Conservation (phyloP, 35 echinoderm and acorn worm species). For the Lytechinus variegatus region DNA sequence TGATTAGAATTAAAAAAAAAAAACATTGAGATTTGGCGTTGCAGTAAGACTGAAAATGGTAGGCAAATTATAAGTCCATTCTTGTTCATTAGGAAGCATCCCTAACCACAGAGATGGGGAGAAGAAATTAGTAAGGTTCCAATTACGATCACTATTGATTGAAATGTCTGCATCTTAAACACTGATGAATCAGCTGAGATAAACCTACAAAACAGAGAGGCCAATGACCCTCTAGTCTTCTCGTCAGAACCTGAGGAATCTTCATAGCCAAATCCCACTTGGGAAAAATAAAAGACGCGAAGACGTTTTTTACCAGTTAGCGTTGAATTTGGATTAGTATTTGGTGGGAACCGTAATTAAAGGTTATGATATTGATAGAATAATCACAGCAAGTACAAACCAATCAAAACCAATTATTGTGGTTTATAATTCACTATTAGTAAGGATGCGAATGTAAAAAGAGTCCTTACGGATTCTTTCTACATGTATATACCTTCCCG, state of each 20-base stretch:
- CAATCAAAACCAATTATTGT: no score
- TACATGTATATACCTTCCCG: no score
- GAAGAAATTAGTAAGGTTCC: neutral
- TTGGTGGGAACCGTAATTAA: neutral
- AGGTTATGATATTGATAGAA: neutral
- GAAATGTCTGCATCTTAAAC: neutral
- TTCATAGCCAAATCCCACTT: neutral
- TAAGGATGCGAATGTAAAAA: no score
- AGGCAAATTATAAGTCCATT: neutral
- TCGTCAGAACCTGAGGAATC: neutral
- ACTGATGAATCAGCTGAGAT: slow-evolving; percentile 1
- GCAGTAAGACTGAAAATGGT: neutral
- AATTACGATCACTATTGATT: neutral
- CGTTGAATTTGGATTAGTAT: neutral
- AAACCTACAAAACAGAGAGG: neutral
- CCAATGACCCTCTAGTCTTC: neutral
- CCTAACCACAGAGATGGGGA: neutral
- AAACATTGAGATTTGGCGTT: neutral
- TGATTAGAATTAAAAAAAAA: neutral
- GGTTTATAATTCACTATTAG: no score
- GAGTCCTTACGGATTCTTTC: no score
- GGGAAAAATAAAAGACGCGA: neutral
- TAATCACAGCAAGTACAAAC: neutral
- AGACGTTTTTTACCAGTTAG: neutral
- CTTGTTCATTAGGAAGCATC: neutral